Base-by-base conservation (phyloP, 2,797 vertebrate genomes). In the Urocyon cinereoargenteus region DNA sequence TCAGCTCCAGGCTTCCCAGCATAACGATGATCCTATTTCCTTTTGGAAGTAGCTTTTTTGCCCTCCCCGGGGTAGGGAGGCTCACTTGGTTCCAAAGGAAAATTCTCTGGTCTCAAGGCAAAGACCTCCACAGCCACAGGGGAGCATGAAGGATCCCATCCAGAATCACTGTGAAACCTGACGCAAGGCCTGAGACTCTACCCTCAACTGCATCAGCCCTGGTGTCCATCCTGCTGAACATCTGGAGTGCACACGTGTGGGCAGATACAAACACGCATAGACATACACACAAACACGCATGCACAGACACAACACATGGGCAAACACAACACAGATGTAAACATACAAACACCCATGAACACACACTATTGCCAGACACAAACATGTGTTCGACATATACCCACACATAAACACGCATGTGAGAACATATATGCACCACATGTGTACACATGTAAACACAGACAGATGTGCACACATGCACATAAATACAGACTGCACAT, bases 111-210 rank as follows among this genome's bases (percentile, higher is more conserved):
- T 78, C 83, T 91, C 2, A 14, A 78, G 62, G 51, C 94, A 51
- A n/a, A 94, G 90, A 96, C 61, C 78, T 96, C 84, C 31, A 15
- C 15, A 82, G 87, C 68, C 66, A 49, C 73, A 31, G 68, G 62
- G 75, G 22, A 81, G 70, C 72, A 90, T 64, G 24, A 92, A 94
- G 84, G 70, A 72, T 75, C 88, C 94, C 85, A 91, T 55, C 21
- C 85, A 95, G 85, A 87, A 86, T 90, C 85, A 62, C 22, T 84
- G 79, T 53, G 68, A 97, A 97, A 91, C 77, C 45, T 31, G n/a
- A 57, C 85, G 51, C 77, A 66, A 87, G 72, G 85, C 64, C 85
- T 36, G 55, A 66, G 49, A 55, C 55, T 66, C 77, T 73, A 62
- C 72, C 68, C 94, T 91, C 26, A 14, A 66, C 49, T 16, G 4